A percentile compares a stretch with the other conserved stretches of the same genome.
phyloP scores from a whole-genome alignment of 1,140 invertebrate genomes.

The Vollenhovia emeryi region DNA sequence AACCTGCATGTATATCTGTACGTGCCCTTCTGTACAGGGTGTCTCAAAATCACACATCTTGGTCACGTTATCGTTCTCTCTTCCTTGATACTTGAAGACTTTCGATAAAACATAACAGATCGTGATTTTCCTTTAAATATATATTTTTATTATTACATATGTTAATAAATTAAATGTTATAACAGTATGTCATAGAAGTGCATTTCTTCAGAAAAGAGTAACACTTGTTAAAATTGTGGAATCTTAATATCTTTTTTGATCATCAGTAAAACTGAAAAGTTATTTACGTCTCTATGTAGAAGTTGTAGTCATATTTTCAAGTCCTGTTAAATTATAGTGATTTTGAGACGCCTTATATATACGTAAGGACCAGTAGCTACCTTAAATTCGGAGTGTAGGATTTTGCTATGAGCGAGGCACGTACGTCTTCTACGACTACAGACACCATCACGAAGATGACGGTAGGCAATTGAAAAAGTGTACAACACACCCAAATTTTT shows the following conservation, averaged over 20 bases:
- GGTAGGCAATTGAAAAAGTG: constrained; percentile 66
- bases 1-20: constrained; percentile 27
- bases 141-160: not conserved
- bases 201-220: not conserved
- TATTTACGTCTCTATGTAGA: not conserved
- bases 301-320: not conserved
- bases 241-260: not conserved
- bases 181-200: no score
- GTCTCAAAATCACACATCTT: not conserved
- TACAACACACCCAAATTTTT: constrained; percentile 40
- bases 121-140: not conserved
- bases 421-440: constrained; percentile 64
- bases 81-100: not conserved
- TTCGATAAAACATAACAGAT: not conserved
- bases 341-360: constrained; percentile 39
- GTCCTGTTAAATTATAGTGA: not conserved
- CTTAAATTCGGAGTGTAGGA: constrained; percentile 14
- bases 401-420: constrained; percentile 39
- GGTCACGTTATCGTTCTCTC: not conserved
- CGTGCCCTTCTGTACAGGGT: not conserved
- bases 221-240: not conserved
- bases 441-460: constrained; percentile 67
- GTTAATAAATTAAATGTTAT: not conserved
- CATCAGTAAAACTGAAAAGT: not conserved
- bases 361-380: constrained; percentile 30